Base-by-base conservation (phyloP, 2,797 vertebrate species). In the Ctenochaetus hawaiiensis region DNA sequence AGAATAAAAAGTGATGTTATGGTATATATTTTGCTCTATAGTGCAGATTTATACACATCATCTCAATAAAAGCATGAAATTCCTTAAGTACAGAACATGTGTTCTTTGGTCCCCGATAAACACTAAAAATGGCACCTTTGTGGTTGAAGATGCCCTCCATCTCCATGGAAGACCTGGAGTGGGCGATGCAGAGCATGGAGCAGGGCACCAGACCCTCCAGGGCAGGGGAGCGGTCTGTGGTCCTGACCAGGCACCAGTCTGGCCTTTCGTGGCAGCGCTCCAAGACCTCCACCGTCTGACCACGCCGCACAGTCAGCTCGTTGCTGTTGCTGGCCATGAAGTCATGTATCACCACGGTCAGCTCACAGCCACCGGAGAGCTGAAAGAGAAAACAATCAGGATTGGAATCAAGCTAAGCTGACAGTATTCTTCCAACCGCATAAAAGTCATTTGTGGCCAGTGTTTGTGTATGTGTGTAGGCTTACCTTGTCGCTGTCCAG, bases 101-200 rank as follows among this genome's bases (percentile, higher is more conserved):
- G 30, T 30, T 30, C 26, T 30, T 30, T 30, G 26, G 26, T 34
- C 30, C 30, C 30, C 7, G 30, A 34, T 6, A 34, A 6, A 34
- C 30, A 34, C 5, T 34, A 34, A 34, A 34, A 34, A 34, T 34
- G 30, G 9, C 58, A 99, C 98, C 98, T 97, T 98, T 99, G 94
- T 99, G 98, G 94, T 99, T 99, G 86, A 97, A 99, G 90, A 99
- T 98, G 72, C 98, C 98, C 87, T 99, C 98, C 98, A 99, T 99
- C 91, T 99, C 98, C 97, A 99, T 99, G 75, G 97, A 99, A 13
- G 98, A 99, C 73, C 98, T 94, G 1, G 98, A 99, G 81, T 99
- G 98, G 53, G 98, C 98, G 12, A 99, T 99, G 93, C 98, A 99
- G 67, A 99, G 97, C 48, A 96, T 97, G 63, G 97, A 95, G 13